A percentile compares a stretch with the other conserved stretches of the same genome.
Conservation (phyloP, 2,888 invertebrate species). For the Cosmorhoe ocellata region DNA sequence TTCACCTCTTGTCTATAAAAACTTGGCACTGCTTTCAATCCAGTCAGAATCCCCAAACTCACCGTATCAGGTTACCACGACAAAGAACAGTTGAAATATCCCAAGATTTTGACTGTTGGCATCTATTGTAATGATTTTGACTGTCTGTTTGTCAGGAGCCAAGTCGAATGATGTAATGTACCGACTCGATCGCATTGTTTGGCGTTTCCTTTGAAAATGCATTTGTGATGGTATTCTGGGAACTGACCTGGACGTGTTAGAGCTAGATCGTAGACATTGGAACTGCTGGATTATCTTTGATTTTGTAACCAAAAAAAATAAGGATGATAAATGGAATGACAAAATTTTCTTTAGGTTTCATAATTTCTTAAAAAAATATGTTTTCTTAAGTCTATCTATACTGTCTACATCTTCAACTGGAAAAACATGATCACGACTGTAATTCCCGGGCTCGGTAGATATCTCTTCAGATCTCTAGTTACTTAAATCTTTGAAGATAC, state of each 20-base stretch:
- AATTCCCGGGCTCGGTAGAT: too few relatives aligned
- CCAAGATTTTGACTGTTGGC: slow-evolving; percentile 31
- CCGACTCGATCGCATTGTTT: slow-evolving; percentile 15
- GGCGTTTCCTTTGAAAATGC: slow-evolving; percentile 18
- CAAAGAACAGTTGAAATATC: slow-evolving; percentile 32
- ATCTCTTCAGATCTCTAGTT: too few relatives aligned
- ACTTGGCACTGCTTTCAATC: slow-evolving; percentile 25
- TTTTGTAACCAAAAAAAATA: background rate
- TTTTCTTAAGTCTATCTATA: too few relatives aligned
- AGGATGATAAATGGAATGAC: background rate
- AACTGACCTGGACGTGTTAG: background rate
- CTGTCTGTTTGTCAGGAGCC: slow-evolving; percentile 29
- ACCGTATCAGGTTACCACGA: slow-evolving; percentile 32
- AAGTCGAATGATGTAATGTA: slow-evolving; percentile 34
- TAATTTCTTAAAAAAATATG: too few relatives aligned
- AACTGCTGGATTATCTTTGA: background rate
- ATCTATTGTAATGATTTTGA: slow-evolving; percentile 33
- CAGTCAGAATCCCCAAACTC: slow-evolving; percentile 12
- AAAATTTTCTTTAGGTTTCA: too few relatives aligned
- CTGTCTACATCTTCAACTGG: too few relatives aligned
- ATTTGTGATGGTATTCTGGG: slow-evolving; percentile 12
- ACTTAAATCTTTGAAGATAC: too few relatives aligned
- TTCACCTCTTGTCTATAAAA: slow-evolving; percentile 25
- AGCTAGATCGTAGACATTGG: background rate
- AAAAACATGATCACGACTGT: too few relatives aligned